phyloP scores from a whole-genome alignment of 2,888 invertebrate genomes.

The Xestia c-nigrum region DNA sequence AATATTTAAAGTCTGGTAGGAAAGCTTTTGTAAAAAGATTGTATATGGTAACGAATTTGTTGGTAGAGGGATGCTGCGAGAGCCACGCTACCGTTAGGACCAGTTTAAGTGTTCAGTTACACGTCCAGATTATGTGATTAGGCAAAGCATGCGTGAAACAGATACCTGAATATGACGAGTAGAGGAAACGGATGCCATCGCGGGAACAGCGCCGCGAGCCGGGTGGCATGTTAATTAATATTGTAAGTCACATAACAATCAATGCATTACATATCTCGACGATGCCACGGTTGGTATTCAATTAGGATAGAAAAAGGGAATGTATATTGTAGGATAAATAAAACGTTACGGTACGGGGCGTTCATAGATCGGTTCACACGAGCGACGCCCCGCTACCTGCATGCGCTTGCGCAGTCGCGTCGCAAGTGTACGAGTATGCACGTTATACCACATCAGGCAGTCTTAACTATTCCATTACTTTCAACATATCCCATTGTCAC shows the following conservation, averaged over 20 bases:
- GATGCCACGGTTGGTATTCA: conserved; percentile 75
- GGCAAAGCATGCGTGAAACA: conserved; percentile 88
- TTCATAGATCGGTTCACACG: conserved; percentile 55
- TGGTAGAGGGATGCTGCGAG: conserved; percentile 74
- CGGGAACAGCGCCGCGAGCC: conserved; percentile 55
- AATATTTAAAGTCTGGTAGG: conserved; percentile 77
- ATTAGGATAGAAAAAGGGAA: conserved; percentile 72
- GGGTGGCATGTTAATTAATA: conserved; percentile 69
- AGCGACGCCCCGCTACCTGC: conserved; percentile 29
- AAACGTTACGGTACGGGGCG: conserved; percentile 60
- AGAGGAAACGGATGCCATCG: conserved; percentile 60
- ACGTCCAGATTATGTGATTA: conserved; percentile 88
- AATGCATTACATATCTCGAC: conserved; percentile 79
- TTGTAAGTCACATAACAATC: conserved; percentile 71
- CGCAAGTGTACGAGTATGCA: conserved; percentile 44
- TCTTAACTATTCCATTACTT: conserved; percentile 71
- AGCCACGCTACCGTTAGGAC: conserved; percentile 82
- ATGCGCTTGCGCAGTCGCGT: conserved; percentile 3
- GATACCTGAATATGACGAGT: conserved; percentile 82
- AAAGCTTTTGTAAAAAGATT: conserved; percentile 80
- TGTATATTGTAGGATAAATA: conserved; percentile 68
- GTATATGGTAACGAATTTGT: conserved; percentile 78
- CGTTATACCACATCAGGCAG: conserved; percentile 62
- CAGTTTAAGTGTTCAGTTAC: conserved; percentile 88
- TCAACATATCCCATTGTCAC: conserved; percentile 78